Base-by-base conservation (phyloP, 1,140 invertebrate species). In the Nephotettix cincticeps region DNA sequence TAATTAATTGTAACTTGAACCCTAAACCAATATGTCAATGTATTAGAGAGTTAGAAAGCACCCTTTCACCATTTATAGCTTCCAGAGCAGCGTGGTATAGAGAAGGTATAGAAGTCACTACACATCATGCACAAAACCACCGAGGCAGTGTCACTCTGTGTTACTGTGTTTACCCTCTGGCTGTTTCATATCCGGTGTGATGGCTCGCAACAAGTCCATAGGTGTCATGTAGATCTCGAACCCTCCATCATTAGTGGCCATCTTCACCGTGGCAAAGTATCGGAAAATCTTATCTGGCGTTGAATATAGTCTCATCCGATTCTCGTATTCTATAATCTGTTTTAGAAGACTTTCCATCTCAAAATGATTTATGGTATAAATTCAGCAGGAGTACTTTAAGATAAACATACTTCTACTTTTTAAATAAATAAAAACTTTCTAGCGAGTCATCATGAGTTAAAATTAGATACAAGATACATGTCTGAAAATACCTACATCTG, bases 211-310 rank as follows among this genome's bases (percentile, higher is more conserved):
- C 86, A 99, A 98, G 86, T 99, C 97, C 85, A 97, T 93, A 47
- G 97, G 97, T 65, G 96, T 99, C 97, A 99, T 99, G 77, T 90
- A 98, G 75, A 97, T 88, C 80, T 98, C 94, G 4, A 14, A 36
- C 72, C 88, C 89, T 78, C 86, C 86, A 61, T 89, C 87, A 70
- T 86, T 82, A 77, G 86, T 86, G 73, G 88, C 86, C 36, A 98
- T 83, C 85, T 95, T 94, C 73, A 99, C 86, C 43, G 97, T 99
- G n/a, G 97, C 97, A 89, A 99, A 99, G 84, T 99, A 99, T 64
- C 97, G 90, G 86, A 99, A 99, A 80, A 99, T 96, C 87, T 99
- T 99, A 83, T 99, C 97, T 58, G 97, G 97, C 32, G 96, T 98
- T 14, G 96, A 99, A 85, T 93, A 99, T 72, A 93, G 86, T 77